phyloP scores from a whole-genome alignment of 2,113 vertebrate species.

The Brachyhypopomus gauderio region DNA sequence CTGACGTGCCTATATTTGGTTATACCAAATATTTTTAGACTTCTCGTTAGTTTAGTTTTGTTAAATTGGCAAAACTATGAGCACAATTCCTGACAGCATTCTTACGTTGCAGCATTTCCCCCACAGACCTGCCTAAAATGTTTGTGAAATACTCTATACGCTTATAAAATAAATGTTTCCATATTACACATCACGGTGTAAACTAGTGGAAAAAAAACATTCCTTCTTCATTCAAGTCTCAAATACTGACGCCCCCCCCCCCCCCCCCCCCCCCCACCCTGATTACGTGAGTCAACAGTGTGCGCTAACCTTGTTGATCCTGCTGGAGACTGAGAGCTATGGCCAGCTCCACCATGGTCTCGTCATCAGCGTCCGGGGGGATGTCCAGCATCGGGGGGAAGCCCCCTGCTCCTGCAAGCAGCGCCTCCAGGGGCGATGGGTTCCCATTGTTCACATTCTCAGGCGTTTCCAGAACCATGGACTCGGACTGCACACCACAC shows the following conservation, averaged over 20 bases:
- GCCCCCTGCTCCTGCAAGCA: constrained; percentile 94
- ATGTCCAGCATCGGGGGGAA: constrained; percentile 99
- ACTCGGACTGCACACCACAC: constrained; percentile 83
- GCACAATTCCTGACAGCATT: no score
- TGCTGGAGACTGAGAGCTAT: constrained; percentile 97
- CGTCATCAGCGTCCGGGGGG: constrained; percentile 96
- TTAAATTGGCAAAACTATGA: no score
- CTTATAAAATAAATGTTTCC: no score
- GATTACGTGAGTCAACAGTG: not conserved
- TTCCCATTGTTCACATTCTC: constrained; percentile 97
- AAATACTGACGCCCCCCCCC: no score
- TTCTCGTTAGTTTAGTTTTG: no score
- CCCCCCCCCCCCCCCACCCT: not conserved
- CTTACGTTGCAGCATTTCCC: no score
- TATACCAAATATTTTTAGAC: no score
- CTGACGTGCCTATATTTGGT: no score
- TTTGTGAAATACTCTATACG: no score
- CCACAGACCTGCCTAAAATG: no score
- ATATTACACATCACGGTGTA: not conserved
- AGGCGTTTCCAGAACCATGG: constrained; percentile 96
- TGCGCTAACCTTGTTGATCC: constrained; percentile 90
- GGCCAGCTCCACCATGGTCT: constrained; percentile 98
- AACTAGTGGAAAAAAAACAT: not conserved
- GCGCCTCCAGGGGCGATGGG: constrained; percentile 93
- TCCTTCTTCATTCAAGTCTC: no score